Evolutionary conservation across 1,140 invertebrate species (phyloP), one percentile per base, ranked within the genome.

Genomic region (Spodoptera litura): DNA sequence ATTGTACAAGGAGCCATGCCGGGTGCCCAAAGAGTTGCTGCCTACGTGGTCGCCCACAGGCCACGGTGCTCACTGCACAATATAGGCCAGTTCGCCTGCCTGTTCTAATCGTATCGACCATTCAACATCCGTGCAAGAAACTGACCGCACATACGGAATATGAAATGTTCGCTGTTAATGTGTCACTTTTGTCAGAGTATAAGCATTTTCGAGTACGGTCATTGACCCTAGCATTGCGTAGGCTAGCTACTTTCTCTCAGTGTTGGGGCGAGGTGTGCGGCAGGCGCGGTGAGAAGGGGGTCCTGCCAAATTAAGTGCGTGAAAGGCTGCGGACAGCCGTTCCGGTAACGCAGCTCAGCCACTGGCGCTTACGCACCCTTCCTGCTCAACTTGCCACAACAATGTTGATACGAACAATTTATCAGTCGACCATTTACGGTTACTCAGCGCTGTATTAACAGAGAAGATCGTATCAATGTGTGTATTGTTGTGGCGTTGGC

Each of bases 141-240:
- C 87, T 92, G 91, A 89, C 90, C 90, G 90, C 90, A 90, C 90
- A 91, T 87, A 87, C 88, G 88, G 90, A 93, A 93, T 94, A 93
- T 93, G 88, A 93, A 93, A 90, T 92, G 87, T 81, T 89, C 83
- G 85, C 88, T 87, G 88, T 91, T 93, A 88, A 92, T 94, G 90
- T 93, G 93, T 93, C 90, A 93, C 91, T 94, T 92, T 93, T 89
- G 91, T 91, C 90, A 93, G 89, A 91, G 92, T 20, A 89, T 89
- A 84, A 89, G 90, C 87, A 94, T 93, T 94, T 93, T 94, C 88
- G 92, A 90, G 89, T 92, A 89, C 88, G 93, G 93, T 90, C 92
- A 83, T 88, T 88, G 93, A 93, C 93, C 93, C 90, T 91, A 91
- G 88, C 89, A 93, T 93, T 94, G 93, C 93, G 93, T 94, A 93